Percentiles rank a stretch among this genome's conserved stretches.
Conservation (phyloP, 2,888 invertebrate genomes). For the Netelia virgata region DNA sequence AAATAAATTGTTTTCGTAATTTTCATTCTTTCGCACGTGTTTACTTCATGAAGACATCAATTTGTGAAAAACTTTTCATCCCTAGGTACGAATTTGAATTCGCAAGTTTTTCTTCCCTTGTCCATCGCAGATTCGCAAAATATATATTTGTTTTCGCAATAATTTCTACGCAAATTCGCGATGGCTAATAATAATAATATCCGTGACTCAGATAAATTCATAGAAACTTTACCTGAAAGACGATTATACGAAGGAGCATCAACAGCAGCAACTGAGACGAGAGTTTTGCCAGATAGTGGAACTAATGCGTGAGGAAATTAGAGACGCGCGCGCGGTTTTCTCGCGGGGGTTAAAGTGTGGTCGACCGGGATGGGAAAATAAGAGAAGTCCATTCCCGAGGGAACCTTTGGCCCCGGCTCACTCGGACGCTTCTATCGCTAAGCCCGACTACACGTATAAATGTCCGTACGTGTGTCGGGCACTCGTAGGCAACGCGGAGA, state of each 20-base stretch:
- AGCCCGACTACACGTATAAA: conserved; percentile 5
- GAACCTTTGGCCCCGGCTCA: conserved; percentile 64
- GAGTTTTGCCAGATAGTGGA: conserved; percentile 57
- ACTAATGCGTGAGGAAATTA: conserved; percentile 69
- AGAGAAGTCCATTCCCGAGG: conserved; percentile 63
- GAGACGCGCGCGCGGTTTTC: conserved; percentile 57
- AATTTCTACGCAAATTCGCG: conserved; percentile 2
- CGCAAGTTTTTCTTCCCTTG: not conserved
- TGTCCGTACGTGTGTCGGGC: not conserved
- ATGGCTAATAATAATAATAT: conserved; percentile 56
- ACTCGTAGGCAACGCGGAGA: conserved; percentile 12
- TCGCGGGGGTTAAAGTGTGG: conserved; percentile 56
- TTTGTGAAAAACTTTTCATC: too few relatives aligned
- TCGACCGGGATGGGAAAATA: conserved; percentile 62
- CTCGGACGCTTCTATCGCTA: conserved; percentile 43
- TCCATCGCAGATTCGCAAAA: conserved; percentile 29
- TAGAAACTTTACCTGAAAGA: conserved; percentile 41
- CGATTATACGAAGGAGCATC: conserved; percentile 30
- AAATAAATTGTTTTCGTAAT: too few relatives aligned
- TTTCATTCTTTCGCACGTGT: too few relatives aligned
- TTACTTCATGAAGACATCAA: too few relatives aligned
- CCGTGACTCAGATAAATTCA: conserved; percentile 53
- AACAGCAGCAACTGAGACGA: conserved; percentile 14
- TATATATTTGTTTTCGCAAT: conserved; percentile 12
- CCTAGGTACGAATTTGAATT: too few relatives aligned